Evolutionary conservation across 2,113 vertebrate species (phyloP).

Genomic region (Struthio camelus): DNA sequence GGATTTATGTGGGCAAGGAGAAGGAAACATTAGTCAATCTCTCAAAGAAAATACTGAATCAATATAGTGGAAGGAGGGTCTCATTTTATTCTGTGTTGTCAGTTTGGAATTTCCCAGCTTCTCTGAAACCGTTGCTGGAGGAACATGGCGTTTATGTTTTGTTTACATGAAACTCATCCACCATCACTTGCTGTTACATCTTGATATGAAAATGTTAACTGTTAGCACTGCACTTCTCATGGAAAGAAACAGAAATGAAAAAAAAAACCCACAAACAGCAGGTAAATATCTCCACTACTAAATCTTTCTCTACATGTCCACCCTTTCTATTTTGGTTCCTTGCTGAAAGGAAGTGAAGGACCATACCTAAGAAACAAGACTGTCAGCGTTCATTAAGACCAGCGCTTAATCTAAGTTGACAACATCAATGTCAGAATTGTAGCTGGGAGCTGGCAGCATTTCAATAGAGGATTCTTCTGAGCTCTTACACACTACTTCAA

Average conservation of each 20-base stretch:
- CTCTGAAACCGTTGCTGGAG: not conserved
- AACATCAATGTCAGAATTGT: conserved; percentile 76
- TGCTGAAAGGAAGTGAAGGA: conserved; percentile 48
- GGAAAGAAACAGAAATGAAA: not conserved
- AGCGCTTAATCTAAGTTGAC: conserved; percentile 76
- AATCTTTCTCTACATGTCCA: conserved; percentile 16
- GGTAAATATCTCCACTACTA: not conserved
- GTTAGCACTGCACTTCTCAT: not conserved
- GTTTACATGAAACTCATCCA: not conserved
- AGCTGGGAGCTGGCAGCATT: conserved; percentile 70
- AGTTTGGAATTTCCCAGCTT: not conserved
- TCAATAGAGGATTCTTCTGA: conserved; percentile 73
- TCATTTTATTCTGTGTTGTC: not conserved
- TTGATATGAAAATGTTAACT: conserved; percentile 5
- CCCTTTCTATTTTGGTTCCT: conserved; percentile 52
- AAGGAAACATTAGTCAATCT: not conserved
- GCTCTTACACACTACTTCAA: conserved; percentile 67
- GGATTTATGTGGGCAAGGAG: not conserved
- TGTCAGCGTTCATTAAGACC: conserved; percentile 78
- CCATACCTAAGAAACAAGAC: conserved; percentile 63
- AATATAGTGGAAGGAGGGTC: not conserved
- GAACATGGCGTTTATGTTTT: not conserved
- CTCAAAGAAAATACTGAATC: not conserved
- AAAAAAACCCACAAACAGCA: not conserved
- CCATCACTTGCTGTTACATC: conserved; percentile 6